Percentiles rank a stretch among this genome's conserved stretches.
These are phyloP conservation scores for Steinernema feltiae DNA, from an alignment of 1,140 invertebrate genomes.

Conservation along the genomic window DNA sequence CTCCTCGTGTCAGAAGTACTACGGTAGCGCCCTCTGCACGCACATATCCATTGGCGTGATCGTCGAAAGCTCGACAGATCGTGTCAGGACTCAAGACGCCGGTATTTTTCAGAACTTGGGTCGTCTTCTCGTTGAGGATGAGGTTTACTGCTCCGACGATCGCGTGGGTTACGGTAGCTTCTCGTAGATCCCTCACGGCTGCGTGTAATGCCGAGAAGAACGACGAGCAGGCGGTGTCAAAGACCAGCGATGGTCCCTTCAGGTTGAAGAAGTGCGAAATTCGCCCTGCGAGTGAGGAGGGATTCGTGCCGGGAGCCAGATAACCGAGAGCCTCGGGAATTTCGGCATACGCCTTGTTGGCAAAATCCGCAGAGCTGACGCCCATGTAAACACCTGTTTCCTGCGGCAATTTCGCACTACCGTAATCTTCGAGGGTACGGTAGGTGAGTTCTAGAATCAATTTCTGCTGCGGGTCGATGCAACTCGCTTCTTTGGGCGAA, in stretches of 20 bases:
- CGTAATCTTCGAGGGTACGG: constrained; percentile 48
- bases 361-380: constrained; percentile 61
- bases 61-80: constrained; percentile 84
- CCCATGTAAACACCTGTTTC: constrained; percentile 53
- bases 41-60: constrained; percentile 77
- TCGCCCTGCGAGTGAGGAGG: constrained; percentile 41
- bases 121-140: constrained; percentile 75
- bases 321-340: constrained; percentile 32
- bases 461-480: constrained; percentile 63
- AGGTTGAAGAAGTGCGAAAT: constrained; percentile 42
- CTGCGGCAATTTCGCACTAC: constrained; percentile 28
- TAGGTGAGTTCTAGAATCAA: constrained; percentile 61
- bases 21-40: constrained; percentile 76
- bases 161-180: constrained; percentile 78
- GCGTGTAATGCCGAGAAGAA: constrained; percentile 74
- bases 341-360: constrained; percentile 32
- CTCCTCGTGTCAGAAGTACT: constrained; percentile 72
- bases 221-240: constrained; percentile 91
- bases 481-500: constrained; percentile 61
- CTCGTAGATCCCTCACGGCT: constrained; percentile 72
- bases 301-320: constrained; percentile 44
- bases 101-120: constrained; percentile 73
- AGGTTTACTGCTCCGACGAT: constrained; percentile 80
- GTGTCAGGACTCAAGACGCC: constrained; percentile 81
- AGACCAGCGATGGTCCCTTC: constrained; percentile 76